These are phyloP conservation scores for Anas georgica DNA, from an alignment of 2,797 vertebrate genomes.

Conservation along the genomic window DNA sequence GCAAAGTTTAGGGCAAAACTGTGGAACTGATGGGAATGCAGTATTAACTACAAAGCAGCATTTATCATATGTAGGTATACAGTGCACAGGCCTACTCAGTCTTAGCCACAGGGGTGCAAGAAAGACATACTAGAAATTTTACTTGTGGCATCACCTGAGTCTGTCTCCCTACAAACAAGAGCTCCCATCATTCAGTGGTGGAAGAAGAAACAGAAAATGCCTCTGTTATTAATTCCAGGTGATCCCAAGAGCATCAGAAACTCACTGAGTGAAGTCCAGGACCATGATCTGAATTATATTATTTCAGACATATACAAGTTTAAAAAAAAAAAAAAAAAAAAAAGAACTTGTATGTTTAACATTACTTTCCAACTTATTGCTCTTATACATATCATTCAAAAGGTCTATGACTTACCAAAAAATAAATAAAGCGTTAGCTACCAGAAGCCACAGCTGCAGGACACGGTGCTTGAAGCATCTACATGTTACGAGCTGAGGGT, in stretches of 20 bases:
- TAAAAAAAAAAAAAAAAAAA: not conserved
- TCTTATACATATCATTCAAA: not conserved
- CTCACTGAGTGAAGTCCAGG: not conserved
- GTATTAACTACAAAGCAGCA: not conserved
- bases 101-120: not conserved
- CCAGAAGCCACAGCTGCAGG: not conserved
- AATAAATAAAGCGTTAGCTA: not conserved
- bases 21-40: not conserved
- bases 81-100: not conserved
- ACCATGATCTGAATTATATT: not conserved
- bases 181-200: not conserved
- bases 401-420: not conserved
- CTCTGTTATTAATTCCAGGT: not conserved
- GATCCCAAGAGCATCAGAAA: not conserved
- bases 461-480: not conserved
- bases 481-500: not conserved
- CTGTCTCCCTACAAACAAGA: not conserved
- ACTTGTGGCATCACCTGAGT: not conserved
- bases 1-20: not conserved
- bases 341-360: not conserved
- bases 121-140: not conserved
- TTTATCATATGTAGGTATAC: not conserved
- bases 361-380: not conserved
- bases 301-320: not conserved
- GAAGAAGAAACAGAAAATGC: not conserved